A percentile compares a stretch with the other conserved stretches of the same genome.
These are phyloP conservation scores for Drosophila saltans DNA, from an alignment of 1,140 invertebrate species.

Conservation along the genomic window DNA sequence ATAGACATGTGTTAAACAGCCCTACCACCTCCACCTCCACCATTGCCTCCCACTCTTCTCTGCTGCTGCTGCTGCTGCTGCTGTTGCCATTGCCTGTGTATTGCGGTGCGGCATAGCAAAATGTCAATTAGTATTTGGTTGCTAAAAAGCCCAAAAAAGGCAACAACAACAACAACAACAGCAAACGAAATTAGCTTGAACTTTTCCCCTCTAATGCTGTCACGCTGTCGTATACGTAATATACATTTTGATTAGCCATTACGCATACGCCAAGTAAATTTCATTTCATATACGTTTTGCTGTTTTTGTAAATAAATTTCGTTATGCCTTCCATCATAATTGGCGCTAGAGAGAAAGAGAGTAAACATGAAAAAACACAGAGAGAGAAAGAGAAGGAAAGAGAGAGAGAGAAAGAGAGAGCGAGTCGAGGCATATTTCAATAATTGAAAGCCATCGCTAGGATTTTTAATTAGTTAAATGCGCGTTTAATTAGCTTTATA, in stretches of 20 bases:
- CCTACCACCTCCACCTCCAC: neutral
- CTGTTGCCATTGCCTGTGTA: neutral
- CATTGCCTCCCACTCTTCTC: slow-evolving; percentile 1
- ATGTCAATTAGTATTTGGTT: slow-evolving; percentile 78
- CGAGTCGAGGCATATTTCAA: slow-evolving; percentile 69
- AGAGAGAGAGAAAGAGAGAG: neutral
- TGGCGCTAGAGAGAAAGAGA: neutral
- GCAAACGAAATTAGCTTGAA: slow-evolving; percentile 61
- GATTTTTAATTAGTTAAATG: slow-evolving; percentile 82
- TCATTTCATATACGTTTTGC: neutral
- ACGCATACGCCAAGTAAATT: slow-evolving; percentile 53
- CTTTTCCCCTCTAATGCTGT: slow-evolving; percentile 40
- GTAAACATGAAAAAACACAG: neutral
- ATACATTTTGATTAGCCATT: slow-evolving; percentile 69
- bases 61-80: neutral
- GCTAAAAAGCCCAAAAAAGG: slow-evolving; percentile 75
- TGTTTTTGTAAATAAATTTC: slow-evolving; percentile 10
- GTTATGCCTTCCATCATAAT: slow-evolving; percentile 9
- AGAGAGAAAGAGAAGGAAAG: neutral
- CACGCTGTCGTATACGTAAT: slow-evolving; percentile 74
- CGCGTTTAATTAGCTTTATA: slow-evolving; percentile 81
- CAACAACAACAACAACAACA: slow-evolving; percentile 17
- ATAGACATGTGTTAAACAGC: slow-evolving; percentile 40
- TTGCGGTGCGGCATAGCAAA: slow-evolving; percentile 62
- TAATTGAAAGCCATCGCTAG: slow-evolving; percentile 72